Base-by-base conservation (phyloP, 1,140 invertebrate species). In the Trichoplusia ni region DNA sequence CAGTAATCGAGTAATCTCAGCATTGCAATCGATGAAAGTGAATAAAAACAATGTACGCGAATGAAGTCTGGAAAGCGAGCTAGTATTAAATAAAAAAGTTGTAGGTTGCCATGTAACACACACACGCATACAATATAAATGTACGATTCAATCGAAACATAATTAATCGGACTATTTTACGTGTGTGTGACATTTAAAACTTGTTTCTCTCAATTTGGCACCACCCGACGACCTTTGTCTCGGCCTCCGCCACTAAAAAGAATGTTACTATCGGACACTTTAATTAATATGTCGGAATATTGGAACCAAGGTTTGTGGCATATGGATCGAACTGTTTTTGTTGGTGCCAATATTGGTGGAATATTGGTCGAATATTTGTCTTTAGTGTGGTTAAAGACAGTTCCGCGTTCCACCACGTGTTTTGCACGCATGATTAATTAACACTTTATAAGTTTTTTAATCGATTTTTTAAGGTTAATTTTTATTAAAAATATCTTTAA, bases 161-260 rank as follows among this genome's bases (percentile, higher is more conserved):
- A 40, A 29, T 56, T 38, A 61, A 65, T 44, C 62, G 67, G 67
- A 72, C 69, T 71, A 5, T 40, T 9, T 23, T 56, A 21, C 56
- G 23, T 75, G 65, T 49, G 31, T 69, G 65, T 84, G 84, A 85
- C 81, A 87, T 87, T 87, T 84, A 51, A 74, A 84, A 86, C 84
- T 75, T 38, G 84, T 84, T 81, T 60, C 71, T 69, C 54, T 59
- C 65, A 75, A 74, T 80, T 77, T 59, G 68, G 58, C 58, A 38
- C 64, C 54, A 69, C 73, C 64, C 27, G 74, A 38, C 67, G 79
- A 79, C 76, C 79, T 78, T 59, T 71, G 54, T 46, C 61, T 42
- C 59, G 42, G 44, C 64, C 72, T 66, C 14, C 42, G 54, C 35
- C 13, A 27, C 35, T 40, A 27, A 56, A 23, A 13, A 8, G 11